Conservation (phyloP, 1,140 invertebrate species). For the Octopus sinensis region DNA sequence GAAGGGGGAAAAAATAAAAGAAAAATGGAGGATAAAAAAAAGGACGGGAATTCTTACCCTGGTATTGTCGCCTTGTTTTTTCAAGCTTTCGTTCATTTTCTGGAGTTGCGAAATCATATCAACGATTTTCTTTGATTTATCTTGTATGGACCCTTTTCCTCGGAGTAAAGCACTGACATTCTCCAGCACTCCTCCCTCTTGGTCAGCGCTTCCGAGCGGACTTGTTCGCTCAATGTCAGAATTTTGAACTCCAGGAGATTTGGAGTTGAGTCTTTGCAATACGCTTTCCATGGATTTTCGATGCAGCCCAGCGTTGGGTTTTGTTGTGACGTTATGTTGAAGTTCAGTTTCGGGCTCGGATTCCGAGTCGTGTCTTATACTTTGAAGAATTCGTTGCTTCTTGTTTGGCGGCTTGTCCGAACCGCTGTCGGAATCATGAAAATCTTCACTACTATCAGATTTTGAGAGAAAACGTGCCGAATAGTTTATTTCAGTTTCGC, state of each 20-base stretch:
- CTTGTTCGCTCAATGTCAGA: constrained; percentile 19
- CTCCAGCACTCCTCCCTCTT: constrained; percentile 33
- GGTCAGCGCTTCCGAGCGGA: neutral
- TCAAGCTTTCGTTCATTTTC: constrained; percentile 73
- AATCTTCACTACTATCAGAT: constrained; percentile 32
- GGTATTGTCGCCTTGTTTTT: constrained; percentile 61
- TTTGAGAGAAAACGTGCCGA: constrained; percentile 32
- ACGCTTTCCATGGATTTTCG: constrained; percentile 65
- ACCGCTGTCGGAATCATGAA: constrained; percentile 39
- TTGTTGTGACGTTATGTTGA: constrained; percentile 25
- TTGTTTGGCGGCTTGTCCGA: constrained; percentile 38
- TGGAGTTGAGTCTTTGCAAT: constrained; percentile 39
- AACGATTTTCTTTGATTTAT: constrained; percentile 69
- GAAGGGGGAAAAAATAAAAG: neutral
- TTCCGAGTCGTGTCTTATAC: constrained; percentile 37
- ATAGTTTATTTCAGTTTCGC: constrained; percentile 29
- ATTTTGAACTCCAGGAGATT: constrained; percentile 25
- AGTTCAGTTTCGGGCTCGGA: constrained; percentile 68
- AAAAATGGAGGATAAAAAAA: neutral
- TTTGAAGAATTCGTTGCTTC: constrained; percentile 44
- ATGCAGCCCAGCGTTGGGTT: constrained; percentile 56
- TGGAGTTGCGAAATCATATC: constrained; percentile 81
- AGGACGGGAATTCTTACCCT: neutral
- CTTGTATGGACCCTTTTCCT: constrained; percentile 37
- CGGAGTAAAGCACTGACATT: constrained; percentile 42